A percentile compares a stretch with the other conserved stretches of the same genome.
Evolutionary conservation across 1,140 invertebrate genomes (phyloP).

Genomic region (Anagrus nilaparvatae): DNA sequence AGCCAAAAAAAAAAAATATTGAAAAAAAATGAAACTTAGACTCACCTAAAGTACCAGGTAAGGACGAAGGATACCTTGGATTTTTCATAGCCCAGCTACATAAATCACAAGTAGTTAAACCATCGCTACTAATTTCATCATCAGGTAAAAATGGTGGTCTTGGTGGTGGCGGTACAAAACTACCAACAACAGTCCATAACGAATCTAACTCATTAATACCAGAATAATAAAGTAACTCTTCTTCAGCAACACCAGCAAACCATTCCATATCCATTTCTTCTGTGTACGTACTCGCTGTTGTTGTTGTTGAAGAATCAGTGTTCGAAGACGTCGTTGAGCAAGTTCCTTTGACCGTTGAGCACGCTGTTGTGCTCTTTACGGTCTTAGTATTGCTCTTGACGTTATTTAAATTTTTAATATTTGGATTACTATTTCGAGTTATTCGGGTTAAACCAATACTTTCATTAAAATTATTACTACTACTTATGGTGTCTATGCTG

Average conservation of each 20-base stretch:
- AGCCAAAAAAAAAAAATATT: too few species aligned
- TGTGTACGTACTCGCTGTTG: too few species aligned
- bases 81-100: slow-evolving; percentile 55
- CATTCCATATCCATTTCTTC: too few species aligned
- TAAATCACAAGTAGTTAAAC: slow-evolving; percentile 60
- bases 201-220: slow-evolving; percentile 48
- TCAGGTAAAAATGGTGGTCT: slow-evolving; percentile 53
- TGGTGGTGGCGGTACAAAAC: slow-evolving; percentile 57
- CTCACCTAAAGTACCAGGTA: slow-evolving; percentile 39
- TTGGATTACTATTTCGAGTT: too few species aligned
- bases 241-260: slow-evolving; percentile 48
- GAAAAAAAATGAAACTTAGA: slow-evolving; percentile 10
- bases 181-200: slow-evolving; percentile 50
- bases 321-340: too few species aligned
- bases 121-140: slow-evolving; percentile 48
- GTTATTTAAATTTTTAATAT: too few species aligned
- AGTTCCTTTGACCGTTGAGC: too few species aligned
- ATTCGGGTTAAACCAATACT: too few species aligned
- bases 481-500: too few species aligned
- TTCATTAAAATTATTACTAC: too few species aligned
- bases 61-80: slow-evolving; percentile 39
- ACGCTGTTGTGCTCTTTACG: slow-evolving; percentile 34
- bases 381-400: slow-evolving; percentile 32
- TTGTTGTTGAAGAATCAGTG: too few species aligned
- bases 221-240: slow-evolving; percentile 48